Evolutionary conservation across 2,113 vertebrate species (phyloP), one percentile per base, ranked within the genome.

Genomic region (Daphoenositta chrysoptera): DNA sequence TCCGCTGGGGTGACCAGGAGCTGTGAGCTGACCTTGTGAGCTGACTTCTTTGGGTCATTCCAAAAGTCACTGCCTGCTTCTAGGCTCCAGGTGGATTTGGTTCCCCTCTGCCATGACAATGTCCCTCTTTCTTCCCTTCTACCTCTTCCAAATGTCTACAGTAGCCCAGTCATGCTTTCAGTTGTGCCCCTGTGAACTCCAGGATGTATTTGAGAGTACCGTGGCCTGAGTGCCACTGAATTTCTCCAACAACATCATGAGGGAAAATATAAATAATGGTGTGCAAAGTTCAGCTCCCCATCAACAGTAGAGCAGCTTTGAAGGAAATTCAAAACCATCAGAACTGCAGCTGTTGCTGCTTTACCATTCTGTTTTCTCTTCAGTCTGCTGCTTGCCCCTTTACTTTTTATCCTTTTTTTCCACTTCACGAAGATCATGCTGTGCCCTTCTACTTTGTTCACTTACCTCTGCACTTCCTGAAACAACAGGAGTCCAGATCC

Each of bases 301-400:
- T 63, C 92, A 30, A 58, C 92, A 76, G 45, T 9, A 56, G 45
- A 90, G 73, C 68, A 61, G 23, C 86, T 89, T 83, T 83, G 77
- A 84, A 83, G 79, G 84, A 77, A 89, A 21, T 39, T 35, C 17
- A 65, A 7, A 80, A 45, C 63, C 24, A 21, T 88, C 10, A 19
- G 44, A 69, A 30, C 42, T 44, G 10, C 69, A 56, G 17, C n/a
- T 66, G n/a, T 37, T 89, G 45, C 44, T 45, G 37, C 42, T 79
- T 92, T 75, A 51, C 30, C 2, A 2, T 60, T 69, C 40, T 73
- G 8, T 53, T 86, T 87, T 64, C 44, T 77, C 66, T 47, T 53
- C 58, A 40, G 8, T 69, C 28, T 73, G 23, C 11, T 64, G 68
- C 65, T 73, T 57, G 33, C 21, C 16, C 40, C 26, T 57, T 80